phyloP scores from a whole-genome alignment of 2,797 vertebrate genomes.

The Sternotherus odoratus region DNA sequence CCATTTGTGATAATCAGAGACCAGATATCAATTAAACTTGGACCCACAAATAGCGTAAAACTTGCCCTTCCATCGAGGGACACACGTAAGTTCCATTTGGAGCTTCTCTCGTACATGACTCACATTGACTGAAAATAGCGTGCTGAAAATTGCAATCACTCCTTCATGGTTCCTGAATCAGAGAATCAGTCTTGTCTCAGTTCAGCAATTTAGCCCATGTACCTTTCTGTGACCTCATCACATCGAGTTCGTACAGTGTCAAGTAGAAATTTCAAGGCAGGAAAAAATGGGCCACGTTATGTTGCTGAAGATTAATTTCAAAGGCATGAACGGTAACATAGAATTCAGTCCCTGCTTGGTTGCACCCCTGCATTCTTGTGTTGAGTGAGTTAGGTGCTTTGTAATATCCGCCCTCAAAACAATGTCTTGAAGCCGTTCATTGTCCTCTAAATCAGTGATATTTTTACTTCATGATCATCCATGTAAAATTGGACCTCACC shows the following conservation, averaged over 20 bases:
- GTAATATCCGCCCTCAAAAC: neutral
- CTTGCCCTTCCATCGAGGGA: too few relatives aligned
- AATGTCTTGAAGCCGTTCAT: slow-evolving; percentile 22
- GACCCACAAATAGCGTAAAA: too few relatives aligned
- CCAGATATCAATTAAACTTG: too few relatives aligned
- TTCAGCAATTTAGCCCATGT: neutral
- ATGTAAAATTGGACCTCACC: neutral
- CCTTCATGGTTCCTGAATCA: too few relatives aligned
- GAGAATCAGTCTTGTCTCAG: slow-evolving; percentile 16
- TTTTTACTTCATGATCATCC: slow-evolving; percentile 43
- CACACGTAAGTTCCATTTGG: too few relatives aligned
- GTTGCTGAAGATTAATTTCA: neutral
- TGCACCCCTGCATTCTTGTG: slow-evolving; percentile 38
- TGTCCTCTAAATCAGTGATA: slow-evolving; percentile 56
- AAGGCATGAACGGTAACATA: slow-evolving; percentile 42
- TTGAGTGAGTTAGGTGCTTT: slow-evolving; percentile 28
- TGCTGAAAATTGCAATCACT: too few relatives aligned
- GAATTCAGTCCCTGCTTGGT: slow-evolving; percentile 52
- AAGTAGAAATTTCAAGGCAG: slow-evolving; percentile 10
- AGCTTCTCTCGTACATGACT: too few relatives aligned
- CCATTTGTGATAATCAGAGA: too few relatives aligned
- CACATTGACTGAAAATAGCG: too few relatives aligned
- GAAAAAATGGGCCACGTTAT: slow-evolving; percentile 61
- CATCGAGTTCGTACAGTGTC: neutral
- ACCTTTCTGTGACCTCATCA: neutral